Evolutionary conservation across 2,797 vertebrate species (phyloP), one percentile per base, ranked within the genome.

Genomic region (Lepilemur ruficaudatus): DNA sequence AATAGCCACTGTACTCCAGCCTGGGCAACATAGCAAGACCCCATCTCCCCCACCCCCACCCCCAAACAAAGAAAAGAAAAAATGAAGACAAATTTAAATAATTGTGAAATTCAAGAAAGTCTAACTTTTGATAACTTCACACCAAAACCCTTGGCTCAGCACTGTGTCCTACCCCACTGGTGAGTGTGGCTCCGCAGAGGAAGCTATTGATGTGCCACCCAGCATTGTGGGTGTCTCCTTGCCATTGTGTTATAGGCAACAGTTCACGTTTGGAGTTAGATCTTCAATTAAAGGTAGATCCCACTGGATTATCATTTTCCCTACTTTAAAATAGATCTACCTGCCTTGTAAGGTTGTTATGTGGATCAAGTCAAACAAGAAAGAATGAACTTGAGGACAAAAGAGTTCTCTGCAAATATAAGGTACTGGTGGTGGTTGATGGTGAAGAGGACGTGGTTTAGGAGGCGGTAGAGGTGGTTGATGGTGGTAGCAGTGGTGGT

Each of bases 361-460:
- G 52, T 50, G 17, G 65, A 61, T 91, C 28, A 46, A 79, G 14
- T 65, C 82, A 81, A 92, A 83, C 12, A 63, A 81, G 41, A 85
- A 84, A 69, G 63, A 32, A n/a, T n/a, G 46, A 88, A 46, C 30
- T 46, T 91, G 7, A 86, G 55, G 61, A 15, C 50, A 23, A 91
- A 59, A 52, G 70, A 41, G 32, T 46, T 67, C 55, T n/a, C 11
- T 32, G n/a, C 38, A 55, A 50, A 63, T 46, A 38, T 20, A 61
- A 41, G 41, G 14, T 48, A 12, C 14, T 61, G 43, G 1, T 57
- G 17, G 35, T 63, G 11, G 28, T 17, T 46, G 59, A 2, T 38
- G n/a, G 61, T 84, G 55, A 12, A n/a, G 23, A 57, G 2, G 13
- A 14, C 6, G 32, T 83, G 32, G 50, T 55, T 28, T 41, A 41